Base-by-base conservation (phyloP, 2,888 invertebrate genomes). In the Drepana falcataria region DNA sequence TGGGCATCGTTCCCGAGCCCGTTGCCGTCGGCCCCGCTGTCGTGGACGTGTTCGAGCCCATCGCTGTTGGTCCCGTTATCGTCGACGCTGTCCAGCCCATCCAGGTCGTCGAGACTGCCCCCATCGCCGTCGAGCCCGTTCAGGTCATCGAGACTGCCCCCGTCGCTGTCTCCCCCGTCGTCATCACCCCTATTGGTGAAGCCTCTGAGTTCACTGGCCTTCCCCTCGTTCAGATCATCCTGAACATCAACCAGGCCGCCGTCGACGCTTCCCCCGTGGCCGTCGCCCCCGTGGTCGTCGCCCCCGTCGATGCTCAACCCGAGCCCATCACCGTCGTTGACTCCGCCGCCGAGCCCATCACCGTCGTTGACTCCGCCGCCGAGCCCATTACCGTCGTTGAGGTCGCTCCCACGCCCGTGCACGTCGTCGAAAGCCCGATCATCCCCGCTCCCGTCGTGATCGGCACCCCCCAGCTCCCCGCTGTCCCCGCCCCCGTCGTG, bases 141-240 rank as follows among this genome's bases (percentile, higher is more conserved):
- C 40, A 21, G 33, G 51, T 40, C 7, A 48, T 48, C 34, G 48
- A 48, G 33, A 34, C 51, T 51, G 21, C 40, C 9, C 51, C 51
- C 51, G 9, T 51, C 51, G 51, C 40, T 34, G 51, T 34, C 3
- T 51, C 51, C 41, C 51, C 51, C 34, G 51, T 51, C 35, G 40
- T 51, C 51, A 41, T 51, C 51, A 51, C 33, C 34, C 51, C 51
- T 40, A 34, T 3, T 41, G 51, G 33, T 33, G 40, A 51, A 33
- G 51, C 35, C 51, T 21, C 6, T 37, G 40, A 51, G 40, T 40
- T 21, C 51, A 40, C 40, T 4, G 35, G 54, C 52, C 55, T 67
- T 58, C 71, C 72, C 40, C 63, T 74, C 41, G 73, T 77, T 47
- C 75, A 77, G 65, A 73, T 79, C 64, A 69, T 78, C 68, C 52